A percentile compares a stretch with the other conserved stretches of the same genome.
Evolutionary conservation across 2,113 vertebrate species (phyloP).

Genomic region (Maccullochella peelii): DNA sequence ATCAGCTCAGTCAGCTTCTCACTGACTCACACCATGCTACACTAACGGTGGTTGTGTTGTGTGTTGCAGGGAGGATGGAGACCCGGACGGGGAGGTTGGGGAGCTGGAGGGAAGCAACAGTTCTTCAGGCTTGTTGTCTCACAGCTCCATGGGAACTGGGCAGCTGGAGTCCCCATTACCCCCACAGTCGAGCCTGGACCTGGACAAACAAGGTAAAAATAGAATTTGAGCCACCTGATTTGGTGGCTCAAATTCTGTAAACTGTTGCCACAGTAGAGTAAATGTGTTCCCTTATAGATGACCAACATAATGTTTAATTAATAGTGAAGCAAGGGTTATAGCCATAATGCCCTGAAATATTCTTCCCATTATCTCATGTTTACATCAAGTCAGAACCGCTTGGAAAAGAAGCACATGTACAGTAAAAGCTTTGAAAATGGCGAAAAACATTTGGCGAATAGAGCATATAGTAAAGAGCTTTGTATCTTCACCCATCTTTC

Average conservation of each 20-base stretch:
- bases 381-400: not conserved
- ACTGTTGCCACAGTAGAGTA: not conserved
- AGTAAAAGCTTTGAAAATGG: not conserved
- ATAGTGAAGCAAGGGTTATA: not conserved
- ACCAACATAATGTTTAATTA: not conserved
- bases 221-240: too few species aligned
- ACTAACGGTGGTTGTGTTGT: slow-evolving; percentile 32
- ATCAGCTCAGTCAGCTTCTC: too few species aligned
- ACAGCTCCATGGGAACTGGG: slow-evolving; percentile 72
- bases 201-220: slow-evolving; percentile 81
- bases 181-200: slow-evolving; percentile 81
- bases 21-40: not conserved
- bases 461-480: not conserved
- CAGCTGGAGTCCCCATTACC: slow-evolving; percentile 81
- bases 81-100: slow-evolving; percentile 88
- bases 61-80: slow-evolving; percentile 86
- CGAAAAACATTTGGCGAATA: too few species aligned
- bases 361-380: not conserved
- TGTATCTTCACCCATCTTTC: slow-evolving; percentile 1
- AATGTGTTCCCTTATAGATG: not conserved
- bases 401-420: slow-evolving; percentile 5
- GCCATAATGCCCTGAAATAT: not conserved
- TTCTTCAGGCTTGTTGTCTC: slow-evolving; percentile 78
- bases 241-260: not conserved
- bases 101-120: slow-evolving; percentile 85